phyloP scores from a whole-genome alignment of 92 coral and sea anemone species.

The Phenganax marumi region DNA sequence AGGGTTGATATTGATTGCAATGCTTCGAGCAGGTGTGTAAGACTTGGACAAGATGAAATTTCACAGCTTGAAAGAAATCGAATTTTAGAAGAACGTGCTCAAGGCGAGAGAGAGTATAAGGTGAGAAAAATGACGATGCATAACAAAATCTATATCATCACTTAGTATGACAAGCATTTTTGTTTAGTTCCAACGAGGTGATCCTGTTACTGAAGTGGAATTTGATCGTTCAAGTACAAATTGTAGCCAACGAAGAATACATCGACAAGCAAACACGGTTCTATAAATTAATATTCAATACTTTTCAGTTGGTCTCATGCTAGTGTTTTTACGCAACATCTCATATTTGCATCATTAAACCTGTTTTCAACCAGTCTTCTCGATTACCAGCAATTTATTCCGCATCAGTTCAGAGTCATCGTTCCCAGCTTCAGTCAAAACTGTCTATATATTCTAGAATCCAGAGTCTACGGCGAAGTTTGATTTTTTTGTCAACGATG shows the following conservation, averaged over 20 bases:
- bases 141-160: background rate
- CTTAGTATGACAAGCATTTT: background rate
- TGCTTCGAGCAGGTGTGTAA: conserved; percentile 74
- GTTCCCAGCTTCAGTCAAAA: background rate
- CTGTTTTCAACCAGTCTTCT: too few relatives aligned
- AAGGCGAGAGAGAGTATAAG: conserved; percentile 71
- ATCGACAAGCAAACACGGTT: conserved; percentile 84
- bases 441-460: conserved; percentile 43
- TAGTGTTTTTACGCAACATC: too few relatives aligned
- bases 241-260: conserved; percentile 76
- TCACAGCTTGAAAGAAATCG: conserved; percentile 59
- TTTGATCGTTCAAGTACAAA: conserved; percentile 84
- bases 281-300: background rate
- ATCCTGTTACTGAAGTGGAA: conserved; percentile 73
- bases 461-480: conserved; percentile 74
- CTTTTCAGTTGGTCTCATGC: too few relatives aligned
- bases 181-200: conserved; percentile 79
- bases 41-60: conserved; percentile 78
- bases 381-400: too few relatives aligned
- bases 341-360: too few relatives aligned
- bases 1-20: background rate
- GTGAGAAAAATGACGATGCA: conserved; percentile 24
- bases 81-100: conserved; percentile 62
- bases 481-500: conserved; percentile 93
- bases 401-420: background rate